Percentiles rank a stretch among this genome's conserved stretches.
phyloP scores from a whole-genome alignment of 2,888 invertebrate species.

The Stenurella melanura region DNA sequence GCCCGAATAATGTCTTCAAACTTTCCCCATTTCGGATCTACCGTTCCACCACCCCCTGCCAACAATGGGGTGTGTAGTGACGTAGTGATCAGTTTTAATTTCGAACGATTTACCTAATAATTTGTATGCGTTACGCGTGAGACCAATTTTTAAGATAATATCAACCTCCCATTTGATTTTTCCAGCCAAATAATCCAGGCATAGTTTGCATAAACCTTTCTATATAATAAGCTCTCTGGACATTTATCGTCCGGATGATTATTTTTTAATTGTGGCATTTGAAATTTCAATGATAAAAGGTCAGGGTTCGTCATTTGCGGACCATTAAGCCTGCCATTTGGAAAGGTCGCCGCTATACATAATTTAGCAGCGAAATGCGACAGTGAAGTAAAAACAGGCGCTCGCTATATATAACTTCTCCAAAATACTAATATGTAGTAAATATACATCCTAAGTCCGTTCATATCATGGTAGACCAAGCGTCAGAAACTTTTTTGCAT shows the following conservation, averaged over 20 bases:
- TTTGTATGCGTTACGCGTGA: background rate
- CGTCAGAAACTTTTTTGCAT: no score
- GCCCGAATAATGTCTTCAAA: background rate
- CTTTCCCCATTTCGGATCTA: background rate
- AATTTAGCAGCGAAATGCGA: background rate
- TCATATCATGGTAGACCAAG: no score
- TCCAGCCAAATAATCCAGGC: background rate
- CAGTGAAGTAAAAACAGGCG: background rate
- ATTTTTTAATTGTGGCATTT: conserved; percentile 22
- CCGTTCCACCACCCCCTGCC: background rate
- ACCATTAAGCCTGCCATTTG: conserved; percentile 23
- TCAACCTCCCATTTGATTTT: background rate
- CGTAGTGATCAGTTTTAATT: conserved; percentile 3
- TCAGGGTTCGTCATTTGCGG: conserved; percentile 14
- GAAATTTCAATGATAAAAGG: conserved; percentile 24
- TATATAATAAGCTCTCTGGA: conserved; percentile 4
- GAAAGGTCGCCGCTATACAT: background rate
- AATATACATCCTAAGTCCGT: background rate
- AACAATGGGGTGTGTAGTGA: background rate
- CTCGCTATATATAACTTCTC: no score
- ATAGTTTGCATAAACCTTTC: background rate
- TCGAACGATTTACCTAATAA: background rate
- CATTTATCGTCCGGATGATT: background rate
- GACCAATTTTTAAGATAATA: background rate
- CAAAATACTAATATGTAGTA: background rate